Percentiles rank a stretch among this genome's conserved stretches.
Conservation (phyloP, 2,797 vertebrate genomes). For the Silurus lanzhouensis region DNA sequence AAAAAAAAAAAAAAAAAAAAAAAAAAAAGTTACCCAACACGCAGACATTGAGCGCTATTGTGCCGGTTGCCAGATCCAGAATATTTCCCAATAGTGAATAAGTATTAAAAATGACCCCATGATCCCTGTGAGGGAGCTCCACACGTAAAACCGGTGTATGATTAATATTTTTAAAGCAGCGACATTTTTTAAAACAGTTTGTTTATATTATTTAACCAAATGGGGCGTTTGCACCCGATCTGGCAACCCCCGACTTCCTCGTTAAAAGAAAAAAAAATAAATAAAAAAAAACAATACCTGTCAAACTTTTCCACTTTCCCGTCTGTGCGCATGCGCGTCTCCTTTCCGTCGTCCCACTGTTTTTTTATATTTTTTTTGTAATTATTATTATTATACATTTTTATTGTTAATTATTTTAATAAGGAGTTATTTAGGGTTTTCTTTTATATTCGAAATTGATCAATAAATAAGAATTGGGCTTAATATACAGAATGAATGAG, state of each 20-base stretch:
- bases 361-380: neutral
- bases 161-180: too few relatives aligned
- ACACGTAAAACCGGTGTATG: too few relatives aligned
- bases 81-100: accelerated
- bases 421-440: neutral
- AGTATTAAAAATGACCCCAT: neutral
- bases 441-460: neutral
- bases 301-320: constrained; percentile 66
- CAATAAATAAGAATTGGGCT: neutral
- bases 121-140: too few relatives aligned
- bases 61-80: neutral
- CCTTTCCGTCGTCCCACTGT: neutral
- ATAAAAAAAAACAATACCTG: constrained; percentile 40
- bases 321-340: constrained; percentile 55
- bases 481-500: neutral
- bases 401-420: too few relatives aligned
- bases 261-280: neutral
- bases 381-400: too few relatives aligned
- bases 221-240: constrained; percentile 54
- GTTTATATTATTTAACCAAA: too few relatives aligned
- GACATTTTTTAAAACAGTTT: too few relatives aligned
- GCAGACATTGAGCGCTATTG: neutral
- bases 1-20: constrained; percentile 54
- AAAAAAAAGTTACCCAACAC: constrained; percentile 6
- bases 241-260: constrained; percentile 58